These are phyloP conservation scores for Panagrolaimus sp. DNA, from an alignment of 1,140 invertebrate genomes.

Conservation along the genomic window DNA sequence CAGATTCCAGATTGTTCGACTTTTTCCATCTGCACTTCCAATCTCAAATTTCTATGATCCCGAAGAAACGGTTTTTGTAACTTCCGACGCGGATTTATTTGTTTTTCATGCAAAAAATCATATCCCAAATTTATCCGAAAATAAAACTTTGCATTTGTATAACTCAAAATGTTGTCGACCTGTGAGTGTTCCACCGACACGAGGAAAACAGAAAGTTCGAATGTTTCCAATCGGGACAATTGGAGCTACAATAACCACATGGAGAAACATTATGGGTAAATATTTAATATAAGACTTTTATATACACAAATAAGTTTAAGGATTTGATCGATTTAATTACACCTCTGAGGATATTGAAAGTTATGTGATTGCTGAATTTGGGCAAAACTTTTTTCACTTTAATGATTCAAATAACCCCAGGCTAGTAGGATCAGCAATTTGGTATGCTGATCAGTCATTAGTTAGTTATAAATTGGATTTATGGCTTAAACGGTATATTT, in stretches of 20 bases:
- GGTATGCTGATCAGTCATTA: not conserved
- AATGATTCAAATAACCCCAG: not conserved
- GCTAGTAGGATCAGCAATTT: not conserved
- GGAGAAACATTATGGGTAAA: conserved; percentile 3
- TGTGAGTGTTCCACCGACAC: not conserved
- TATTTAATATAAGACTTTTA: not conserved
- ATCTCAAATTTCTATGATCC: not conserved
- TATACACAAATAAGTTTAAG: too few species aligned
- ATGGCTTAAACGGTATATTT: not conserved
- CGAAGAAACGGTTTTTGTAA: not conserved
- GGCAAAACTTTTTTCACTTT: not conserved
- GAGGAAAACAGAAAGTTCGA: conserved; percentile 1
- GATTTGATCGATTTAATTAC: not conserved
- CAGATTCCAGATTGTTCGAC: not conserved
- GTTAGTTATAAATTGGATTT: not conserved
- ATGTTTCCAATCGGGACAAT: conserved; percentile 1
- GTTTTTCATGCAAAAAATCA: not conserved
- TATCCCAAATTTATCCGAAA: not conserved
- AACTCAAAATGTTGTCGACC: not conserved
- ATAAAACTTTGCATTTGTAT: not conserved
- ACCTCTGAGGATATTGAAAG: not conserved
- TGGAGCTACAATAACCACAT: not conserved
- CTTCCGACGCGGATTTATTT: not conserved
- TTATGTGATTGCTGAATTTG: not conserved
- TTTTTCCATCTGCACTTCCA: not conserved